A percentile compares a stretch with the other conserved stretches of the same genome.
These are phyloP conservation scores for Eilema caniola DNA, from an alignment of 2,888 invertebrate genomes.

Conservation along the genomic window DNA sequence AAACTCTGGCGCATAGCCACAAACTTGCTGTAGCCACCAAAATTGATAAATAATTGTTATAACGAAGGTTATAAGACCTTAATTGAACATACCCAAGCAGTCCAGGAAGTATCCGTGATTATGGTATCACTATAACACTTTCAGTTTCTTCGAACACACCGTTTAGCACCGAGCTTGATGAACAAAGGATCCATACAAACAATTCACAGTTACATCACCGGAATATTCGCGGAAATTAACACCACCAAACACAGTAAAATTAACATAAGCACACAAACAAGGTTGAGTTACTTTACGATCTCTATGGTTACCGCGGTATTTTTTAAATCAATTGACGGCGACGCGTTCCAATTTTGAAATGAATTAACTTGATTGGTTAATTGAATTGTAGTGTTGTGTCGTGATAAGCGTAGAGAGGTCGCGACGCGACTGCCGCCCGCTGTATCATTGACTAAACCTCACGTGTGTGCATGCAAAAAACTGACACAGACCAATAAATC, in stretches of 20 bases:
- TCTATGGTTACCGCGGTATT: slow-evolving; percentile 16
- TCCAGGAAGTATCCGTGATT: slow-evolving; percentile 59
- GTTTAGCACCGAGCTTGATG: slow-evolving; percentile 61
- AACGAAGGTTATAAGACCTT: slow-evolving; percentile 36
- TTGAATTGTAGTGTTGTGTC: slow-evolving; percentile 69
- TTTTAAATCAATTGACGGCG: slow-evolving; percentile 18
- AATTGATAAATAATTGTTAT: slow-evolving; percentile 30
- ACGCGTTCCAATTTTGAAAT: slow-evolving; percentile 57
- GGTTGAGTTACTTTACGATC: slow-evolving; percentile 34
- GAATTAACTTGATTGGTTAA: slow-evolving; percentile 71
- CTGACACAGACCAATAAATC: slow-evolving; percentile 72
- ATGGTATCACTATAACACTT: slow-evolving; percentile 73
- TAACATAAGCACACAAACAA: slow-evolving; percentile 59
- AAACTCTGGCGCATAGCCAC: slow-evolving; percentile 80
- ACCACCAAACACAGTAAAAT: slow-evolving; percentile 61
- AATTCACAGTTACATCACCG: slow-evolving; percentile 75
- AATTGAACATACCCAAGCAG: slow-evolving; percentile 58
- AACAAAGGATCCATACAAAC: slow-evolving; percentile 74
- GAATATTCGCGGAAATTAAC: slow-evolving; percentile 72
- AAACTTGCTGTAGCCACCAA: slow-evolving; percentile 38
- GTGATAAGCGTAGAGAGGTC: slow-evolving; percentile 82
- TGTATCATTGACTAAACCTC: slow-evolving; percentile 78
- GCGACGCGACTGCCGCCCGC: slow-evolving; percentile 77
- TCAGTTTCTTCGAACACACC: slow-evolving; percentile 72
- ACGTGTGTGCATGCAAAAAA: slow-evolving; percentile 84